A percentile compares a stretch with the other conserved stretches of the same genome.
phyloP scores from a whole-genome alignment of 2,113 vertebrate species.

The Acanthochromis polyacanthus region DNA sequence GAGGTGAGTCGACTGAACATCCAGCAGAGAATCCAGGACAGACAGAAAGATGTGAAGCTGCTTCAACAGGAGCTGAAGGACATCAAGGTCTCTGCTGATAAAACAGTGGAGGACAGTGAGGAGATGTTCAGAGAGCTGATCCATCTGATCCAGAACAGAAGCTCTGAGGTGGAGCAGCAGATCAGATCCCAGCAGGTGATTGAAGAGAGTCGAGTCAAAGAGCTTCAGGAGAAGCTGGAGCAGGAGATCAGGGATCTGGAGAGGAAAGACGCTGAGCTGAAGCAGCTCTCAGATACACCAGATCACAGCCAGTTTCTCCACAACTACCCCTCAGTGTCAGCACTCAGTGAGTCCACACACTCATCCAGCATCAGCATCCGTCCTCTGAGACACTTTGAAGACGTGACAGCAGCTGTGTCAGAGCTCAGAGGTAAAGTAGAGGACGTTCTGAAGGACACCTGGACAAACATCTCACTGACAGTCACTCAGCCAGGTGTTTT shows the following conservation, averaged over 20 bases:
- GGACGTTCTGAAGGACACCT: neutral
- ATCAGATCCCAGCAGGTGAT: constrained; percentile 21
- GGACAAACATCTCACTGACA: constrained; percentile 3
- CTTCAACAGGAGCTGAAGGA: constrained; percentile 19
- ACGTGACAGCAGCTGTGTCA: constrained; percentile 1
- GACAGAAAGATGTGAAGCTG: constrained; percentile 18
- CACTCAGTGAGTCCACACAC: neutral
- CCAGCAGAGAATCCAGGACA: constrained; percentile 9
- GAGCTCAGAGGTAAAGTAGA: neutral
- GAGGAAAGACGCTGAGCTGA: constrained; percentile 36
- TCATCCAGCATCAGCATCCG: neutral
- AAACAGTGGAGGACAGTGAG: constrained; percentile 11
- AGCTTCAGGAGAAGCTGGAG: constrained; percentile 34
- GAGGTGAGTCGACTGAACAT: constrained; percentile 10
- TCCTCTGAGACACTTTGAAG: neutral
- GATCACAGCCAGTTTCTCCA: constrained; percentile 24
- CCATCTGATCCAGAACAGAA: too few relatives aligned
- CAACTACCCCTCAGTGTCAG: neutral
- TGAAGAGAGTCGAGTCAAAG: constrained; percentile 23
- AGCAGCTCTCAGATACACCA: constrained; percentile 19
- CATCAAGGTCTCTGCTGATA: constrained; percentile 21
- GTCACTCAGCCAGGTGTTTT: constrained; percentile 5
- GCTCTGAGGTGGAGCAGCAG: too few relatives aligned
- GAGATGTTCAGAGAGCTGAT: constrained; percentile 12
- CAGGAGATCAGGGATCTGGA: constrained; percentile 46